phyloP scores from a whole-genome alignment of 2,113 vertebrate genomes.

The Zosterops japonicus region DNA sequence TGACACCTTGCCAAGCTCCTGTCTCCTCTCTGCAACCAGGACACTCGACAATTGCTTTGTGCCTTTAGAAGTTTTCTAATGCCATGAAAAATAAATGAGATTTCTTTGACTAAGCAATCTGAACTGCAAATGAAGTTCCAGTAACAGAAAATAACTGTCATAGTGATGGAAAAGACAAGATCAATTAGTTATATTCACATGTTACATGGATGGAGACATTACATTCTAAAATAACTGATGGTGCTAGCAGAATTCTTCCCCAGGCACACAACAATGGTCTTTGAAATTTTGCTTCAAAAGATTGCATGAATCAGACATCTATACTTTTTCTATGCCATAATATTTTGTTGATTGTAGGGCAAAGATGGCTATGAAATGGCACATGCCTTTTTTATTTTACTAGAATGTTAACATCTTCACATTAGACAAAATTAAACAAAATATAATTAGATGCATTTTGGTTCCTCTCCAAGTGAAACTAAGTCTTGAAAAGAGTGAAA shows the following conservation, averaged over 20 bases:
- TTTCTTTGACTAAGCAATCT: neutral
- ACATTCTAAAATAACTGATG: neutral
- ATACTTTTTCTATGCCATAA: neutral
- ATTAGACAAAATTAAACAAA: neutral
- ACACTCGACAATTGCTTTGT: neutral
- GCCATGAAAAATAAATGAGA: neutral
- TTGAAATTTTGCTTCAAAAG: neutral
- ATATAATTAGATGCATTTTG: neutral
- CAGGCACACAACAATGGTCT: neutral
- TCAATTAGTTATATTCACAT: neutral
- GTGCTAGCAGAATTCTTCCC: neutral
- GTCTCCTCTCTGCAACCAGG: neutral
- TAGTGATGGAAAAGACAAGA: neutral
- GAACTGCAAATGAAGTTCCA: neutral
- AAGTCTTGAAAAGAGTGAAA: neutral
- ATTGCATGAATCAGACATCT: neutral
- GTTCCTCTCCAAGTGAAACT: neutral
- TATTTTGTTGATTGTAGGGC: neutral
- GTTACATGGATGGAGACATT: neutral
- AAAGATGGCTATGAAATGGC: neutral
- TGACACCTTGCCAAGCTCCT: neutral
- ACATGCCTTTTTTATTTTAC: neutral
- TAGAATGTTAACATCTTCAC: neutral
- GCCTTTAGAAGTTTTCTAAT: neutral
- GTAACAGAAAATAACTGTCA: neutral